Evolutionary conservation across 2,888 invertebrate species (phyloP).

Genomic region (Oeneis ivallda): DNA sequence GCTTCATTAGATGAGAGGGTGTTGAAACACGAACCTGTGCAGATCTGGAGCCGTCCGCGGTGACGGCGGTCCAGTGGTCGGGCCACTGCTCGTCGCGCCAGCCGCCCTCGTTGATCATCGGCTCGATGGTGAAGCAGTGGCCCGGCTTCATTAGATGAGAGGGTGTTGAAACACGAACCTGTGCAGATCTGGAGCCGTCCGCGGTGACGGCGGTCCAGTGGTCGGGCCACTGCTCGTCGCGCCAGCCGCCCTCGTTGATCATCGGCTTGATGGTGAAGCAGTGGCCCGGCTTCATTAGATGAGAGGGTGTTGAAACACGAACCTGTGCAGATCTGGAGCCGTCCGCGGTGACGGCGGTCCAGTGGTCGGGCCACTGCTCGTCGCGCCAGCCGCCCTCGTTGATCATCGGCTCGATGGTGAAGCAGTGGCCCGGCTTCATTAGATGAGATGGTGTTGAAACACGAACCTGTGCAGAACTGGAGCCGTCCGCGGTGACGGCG

Average conservation of each 20-base stretch:
- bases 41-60: conserved; percentile 95
- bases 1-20: conserved; percentile 96
- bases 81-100: conserved; percentile 98
- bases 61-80: conserved; percentile 99
- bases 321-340: conserved; percentile 96
- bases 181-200: conserved; percentile 97
- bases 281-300: conserved; percentile 99
- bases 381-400: conserved; percentile 96
- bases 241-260: conserved; percentile 97
- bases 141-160: conserved; percentile 99
- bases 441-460: no score
- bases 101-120: conserved; percentile 98
- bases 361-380: conserved; percentile 98
- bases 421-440: conserved; percentile 99
- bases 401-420: conserved; percentile 99
- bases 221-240: conserved; percentile 97
- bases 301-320: conserved; percentile 7
- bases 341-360: conserved; percentile 98
- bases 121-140: conserved; percentile 99
- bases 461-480: conserved; percentile 91
- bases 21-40: conserved; percentile 84
- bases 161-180: conserved; percentile 62
- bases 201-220: conserved; percentile 99
- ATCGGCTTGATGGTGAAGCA: conserved; percentile 99
- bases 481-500: conserved; percentile 96